Evolutionary conservation across 2,797 vertebrate species (phyloP), one percentile per base, ranked within the genome.

Genomic region (Ctenopoma multispine): DNA sequence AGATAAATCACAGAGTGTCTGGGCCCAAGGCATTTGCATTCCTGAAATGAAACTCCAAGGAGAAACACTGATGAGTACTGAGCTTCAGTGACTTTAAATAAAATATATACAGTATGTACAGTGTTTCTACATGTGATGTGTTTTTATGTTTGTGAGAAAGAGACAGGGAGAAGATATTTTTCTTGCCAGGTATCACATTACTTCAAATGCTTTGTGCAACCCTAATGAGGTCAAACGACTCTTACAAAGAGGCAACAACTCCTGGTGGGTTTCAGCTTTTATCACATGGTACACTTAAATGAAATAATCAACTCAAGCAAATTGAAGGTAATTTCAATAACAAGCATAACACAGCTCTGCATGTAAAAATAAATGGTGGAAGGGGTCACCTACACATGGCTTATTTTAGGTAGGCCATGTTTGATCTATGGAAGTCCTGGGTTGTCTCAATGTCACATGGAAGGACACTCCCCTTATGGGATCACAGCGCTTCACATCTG

Each of bases 1-100:
- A 92, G 92, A 94, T 94, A 94, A 94, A 95, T 95, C 93, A 94
- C 87, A 27, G 82, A 83, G 89, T 90, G 93, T 94, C 92, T 92
- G 89, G 90, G 89, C 89, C 78, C 77, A 87, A 88, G 91, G 91
- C 92, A 94, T 94, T 92, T 94, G 90, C 94, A 95, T 95, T 94
- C 93, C 92, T 93, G 90, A 93, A 92, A 93, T 92, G 91, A 91
- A 94, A 91, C 93, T 91, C 88, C 86, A 87, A 91, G 90, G 89
- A 92, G 91, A 81, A 85, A 87, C 90, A 82, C 68, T 81, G 89
- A 80, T 63, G 78, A n/a, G 71, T 51, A 82, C 72, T 60, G 78
- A 87, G 89, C 84, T 84, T 65, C 75, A 71, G 80, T 77, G 84
- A 84, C 84, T 89, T 83, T 75, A 87, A 82, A 90, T 84, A 84